Conservation (phyloP, 2,113 vertebrate species). For the Hystrix brachyura region DNA sequence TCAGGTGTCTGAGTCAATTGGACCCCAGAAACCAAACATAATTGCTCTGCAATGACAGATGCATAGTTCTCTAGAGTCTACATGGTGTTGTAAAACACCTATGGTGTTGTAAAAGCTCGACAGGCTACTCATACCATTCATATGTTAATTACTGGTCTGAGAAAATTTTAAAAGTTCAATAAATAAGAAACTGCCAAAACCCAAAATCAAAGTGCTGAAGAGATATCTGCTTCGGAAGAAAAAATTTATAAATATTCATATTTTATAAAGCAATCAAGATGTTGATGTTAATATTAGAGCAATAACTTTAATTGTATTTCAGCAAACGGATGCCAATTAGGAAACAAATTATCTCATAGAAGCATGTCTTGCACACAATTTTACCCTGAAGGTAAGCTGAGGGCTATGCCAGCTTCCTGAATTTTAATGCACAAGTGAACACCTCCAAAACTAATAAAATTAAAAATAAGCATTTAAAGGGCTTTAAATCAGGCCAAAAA, state of each 20-base stretch:
- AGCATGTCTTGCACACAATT: constrained; percentile 89
- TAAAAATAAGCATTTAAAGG: constrained; percentile 80
- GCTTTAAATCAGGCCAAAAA: constrained; percentile 82
- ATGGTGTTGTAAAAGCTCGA: background rate
- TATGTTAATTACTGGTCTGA: background rate
- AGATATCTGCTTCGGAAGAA: constrained; percentile 85
- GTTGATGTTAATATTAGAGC: constrained; percentile 93
- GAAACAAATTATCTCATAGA: constrained; percentile 92
- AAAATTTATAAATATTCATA: constrained; percentile 92
- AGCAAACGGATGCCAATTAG: constrained; percentile 92
- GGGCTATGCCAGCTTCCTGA: constrained; percentile 89
- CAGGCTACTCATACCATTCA: background rate
- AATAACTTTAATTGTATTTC: constrained; percentile 94
- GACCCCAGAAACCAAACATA: background rate
- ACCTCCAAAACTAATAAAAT: constrained; percentile 88
- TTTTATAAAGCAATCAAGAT: constrained; percentile 92
- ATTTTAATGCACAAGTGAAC: constrained; percentile 89
- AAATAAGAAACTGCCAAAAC: constrained; percentile 84
- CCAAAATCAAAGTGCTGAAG: constrained; percentile 84
- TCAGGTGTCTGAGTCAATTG: background rate
- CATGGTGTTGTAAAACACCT: background rate
- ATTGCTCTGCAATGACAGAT: background rate
- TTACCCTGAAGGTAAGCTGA: constrained; percentile 90
- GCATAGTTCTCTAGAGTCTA: background rate
- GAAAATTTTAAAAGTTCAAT: constrained; percentile 82